phyloP scores from a whole-genome alignment of 1,140 invertebrate genomes.

The Atopsyche davidsoni region DNA sequence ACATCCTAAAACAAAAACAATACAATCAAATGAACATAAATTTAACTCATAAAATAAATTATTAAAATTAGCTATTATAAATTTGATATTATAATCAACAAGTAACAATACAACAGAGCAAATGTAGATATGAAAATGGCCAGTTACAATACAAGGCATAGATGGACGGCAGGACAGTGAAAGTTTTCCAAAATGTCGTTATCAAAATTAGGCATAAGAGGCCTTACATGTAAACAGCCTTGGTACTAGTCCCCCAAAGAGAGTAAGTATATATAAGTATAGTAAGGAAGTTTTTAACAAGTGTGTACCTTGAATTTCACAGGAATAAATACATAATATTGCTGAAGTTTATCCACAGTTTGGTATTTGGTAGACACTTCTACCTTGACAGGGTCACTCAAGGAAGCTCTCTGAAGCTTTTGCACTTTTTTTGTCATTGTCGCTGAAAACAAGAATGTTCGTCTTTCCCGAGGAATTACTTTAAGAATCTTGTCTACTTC shows the following conservation, averaged over 20 bases:
- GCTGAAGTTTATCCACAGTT: constrained; percentile 93
- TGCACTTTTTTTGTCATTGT: constrained; percentile 99
- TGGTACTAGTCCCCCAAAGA: no score
- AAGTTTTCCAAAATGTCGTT: no score
- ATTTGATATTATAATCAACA: no score
- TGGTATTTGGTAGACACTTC: constrained; percentile 97
- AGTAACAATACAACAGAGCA: no score
- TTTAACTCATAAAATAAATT: no score
- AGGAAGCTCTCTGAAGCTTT: constrained; percentile 91
- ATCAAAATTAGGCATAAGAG: no score
- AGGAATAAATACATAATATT: constrained; percentile 95
- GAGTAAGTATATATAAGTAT: no score
- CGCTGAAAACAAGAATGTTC: constrained; percentile 89
- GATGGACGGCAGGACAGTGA: no score
- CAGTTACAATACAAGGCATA: no score
- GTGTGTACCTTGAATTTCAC: constrained; percentile 78
- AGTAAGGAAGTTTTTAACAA: background rate
- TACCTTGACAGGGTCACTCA: constrained; percentile 88
- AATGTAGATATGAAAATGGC: no score
- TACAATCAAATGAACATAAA: background rate
- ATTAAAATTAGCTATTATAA: no score
- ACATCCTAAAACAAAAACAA: constrained; percentile 66
- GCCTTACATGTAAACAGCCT: no score
- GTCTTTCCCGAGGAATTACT: constrained; percentile 81
- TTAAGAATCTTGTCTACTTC: constrained; percentile 95